A percentile compares a stretch with the other conserved stretches of the same genome.
Evolutionary conservation across 2,888 invertebrate species (phyloP).

Genomic region (Tetragnatha montana): DNA sequence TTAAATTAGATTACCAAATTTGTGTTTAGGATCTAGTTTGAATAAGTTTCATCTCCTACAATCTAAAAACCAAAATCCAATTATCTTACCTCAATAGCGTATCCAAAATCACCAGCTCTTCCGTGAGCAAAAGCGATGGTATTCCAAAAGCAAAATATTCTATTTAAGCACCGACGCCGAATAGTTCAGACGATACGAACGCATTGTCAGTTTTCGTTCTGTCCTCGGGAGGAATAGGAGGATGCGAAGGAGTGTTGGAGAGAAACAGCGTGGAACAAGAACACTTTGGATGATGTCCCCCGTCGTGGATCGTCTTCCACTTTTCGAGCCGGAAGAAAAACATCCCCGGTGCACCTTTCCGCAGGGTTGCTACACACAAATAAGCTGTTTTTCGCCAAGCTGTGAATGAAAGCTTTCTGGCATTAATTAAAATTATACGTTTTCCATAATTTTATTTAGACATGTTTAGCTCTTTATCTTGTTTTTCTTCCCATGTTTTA

Average conservation of each 20-base stretch:
- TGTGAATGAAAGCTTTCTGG: not conserved
- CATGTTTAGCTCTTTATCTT: not conserved
- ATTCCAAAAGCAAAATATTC: not conserved
- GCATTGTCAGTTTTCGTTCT: not conserved
- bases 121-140: not conserved
- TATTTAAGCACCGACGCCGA: not conserved
- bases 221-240: not conserved
- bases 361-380: constrained; percentile 14
- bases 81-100: not conserved
- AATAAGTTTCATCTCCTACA: no score
- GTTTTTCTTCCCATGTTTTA: not conserved
- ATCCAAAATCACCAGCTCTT: not conserved
- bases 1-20: no score
- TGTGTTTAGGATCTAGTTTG: no score
- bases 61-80: no score
- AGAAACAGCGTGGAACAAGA: not conserved
- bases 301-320: constrained; percentile 20
- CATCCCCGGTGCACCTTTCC: not conserved
- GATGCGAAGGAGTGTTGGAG: constrained; percentile 1
- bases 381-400: constrained; percentile 15
- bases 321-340: constrained; percentile 22
- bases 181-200: not conserved
- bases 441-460: no score
- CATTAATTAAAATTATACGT: no score
- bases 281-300: not conserved